Conservation (phyloP, 2,888 invertebrate genomes). For the Bedellia somnulentella region DNA sequence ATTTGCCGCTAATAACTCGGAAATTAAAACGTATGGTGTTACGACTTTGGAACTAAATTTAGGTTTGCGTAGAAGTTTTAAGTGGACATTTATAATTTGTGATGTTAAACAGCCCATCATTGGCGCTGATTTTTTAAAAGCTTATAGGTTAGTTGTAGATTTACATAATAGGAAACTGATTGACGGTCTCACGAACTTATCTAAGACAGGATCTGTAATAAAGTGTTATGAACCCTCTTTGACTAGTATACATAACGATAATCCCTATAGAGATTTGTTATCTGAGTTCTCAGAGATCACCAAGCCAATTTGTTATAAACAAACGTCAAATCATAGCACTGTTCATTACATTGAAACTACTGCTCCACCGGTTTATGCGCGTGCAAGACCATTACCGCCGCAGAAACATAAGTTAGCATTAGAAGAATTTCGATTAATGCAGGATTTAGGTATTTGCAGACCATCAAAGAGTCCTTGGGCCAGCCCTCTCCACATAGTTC, state of each 20-base stretch:
- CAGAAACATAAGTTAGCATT: conserved; percentile 18
- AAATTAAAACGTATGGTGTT: conserved; percentile 5
- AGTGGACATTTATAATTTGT: conserved; percentile 5
- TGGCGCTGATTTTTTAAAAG: conserved; percentile 6
- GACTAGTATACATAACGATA: not conserved
- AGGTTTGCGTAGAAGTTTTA: conserved; percentile 1
- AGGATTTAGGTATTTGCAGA: conserved; percentile 24
- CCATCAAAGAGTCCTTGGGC: conserved; percentile 29
- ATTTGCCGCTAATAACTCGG: conserved; percentile 4
- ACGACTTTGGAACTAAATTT: conserved; percentile 4
- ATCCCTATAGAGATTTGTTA: not conserved
- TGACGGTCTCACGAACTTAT: conserved; percentile 3
- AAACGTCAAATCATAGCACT: conserved; percentile 5
- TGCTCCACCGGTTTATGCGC: conserved; percentile 19
- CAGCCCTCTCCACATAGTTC: conserved; percentile 17
- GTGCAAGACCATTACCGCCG: conserved; percentile 19
- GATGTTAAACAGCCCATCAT: conserved; percentile 4
- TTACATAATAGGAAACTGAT: conserved; percentile 1
- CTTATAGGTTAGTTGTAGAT: conserved; percentile 6
- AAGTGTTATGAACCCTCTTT: not conserved
- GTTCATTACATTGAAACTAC: conserved; percentile 18
- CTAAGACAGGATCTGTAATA: not conserved
- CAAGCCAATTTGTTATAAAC: not conserved
- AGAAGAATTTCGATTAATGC: conserved; percentile 18
- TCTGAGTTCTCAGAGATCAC: not conserved